Conservation (phyloP, 2,888 invertebrate species). For the Pharmacophagus antenor region DNA sequence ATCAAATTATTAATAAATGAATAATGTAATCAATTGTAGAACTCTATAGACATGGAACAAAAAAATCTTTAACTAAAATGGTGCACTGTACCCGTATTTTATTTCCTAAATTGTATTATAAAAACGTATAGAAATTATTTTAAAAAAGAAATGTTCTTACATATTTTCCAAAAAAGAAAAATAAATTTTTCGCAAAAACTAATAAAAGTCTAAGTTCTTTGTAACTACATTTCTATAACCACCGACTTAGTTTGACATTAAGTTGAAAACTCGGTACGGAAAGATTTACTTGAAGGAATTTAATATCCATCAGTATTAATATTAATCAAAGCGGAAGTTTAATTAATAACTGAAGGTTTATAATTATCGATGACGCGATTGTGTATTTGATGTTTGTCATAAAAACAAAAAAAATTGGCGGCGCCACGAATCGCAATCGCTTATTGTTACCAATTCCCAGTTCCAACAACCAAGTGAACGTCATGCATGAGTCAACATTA, state of each 20-base stretch:
- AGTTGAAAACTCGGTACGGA: no score
- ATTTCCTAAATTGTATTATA: no score
- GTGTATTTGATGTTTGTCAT: no score
- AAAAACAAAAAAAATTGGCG: background rate
- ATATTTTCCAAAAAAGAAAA: background rate
- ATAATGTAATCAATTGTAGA: background rate
- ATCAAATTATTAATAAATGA: no score
- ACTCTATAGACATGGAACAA: background rate
- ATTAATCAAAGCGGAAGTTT: no score
- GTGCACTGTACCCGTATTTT: no score
- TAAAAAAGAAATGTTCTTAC: no score
- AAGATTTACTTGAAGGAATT: no score
- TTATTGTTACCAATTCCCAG: slow-evolving; percentile 59
- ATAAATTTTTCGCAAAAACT: background rate
- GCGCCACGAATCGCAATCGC: slow-evolving; percentile 27
- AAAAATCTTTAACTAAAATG: background rate
- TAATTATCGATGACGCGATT: no score
- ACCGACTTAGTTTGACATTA: background rate
- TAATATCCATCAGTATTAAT: no score
- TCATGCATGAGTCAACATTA: slow-evolving; percentile 78
- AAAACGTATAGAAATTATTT: no score
- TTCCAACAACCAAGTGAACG: slow-evolving; percentile 76
- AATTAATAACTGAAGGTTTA: no score
- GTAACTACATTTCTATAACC: background rate
- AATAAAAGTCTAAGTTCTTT: background rate